Evolutionary conservation across 2,888 invertebrate species (phyloP), one percentile per base, ranked within the genome.

Genomic region (Penaeus monodon): DNA sequence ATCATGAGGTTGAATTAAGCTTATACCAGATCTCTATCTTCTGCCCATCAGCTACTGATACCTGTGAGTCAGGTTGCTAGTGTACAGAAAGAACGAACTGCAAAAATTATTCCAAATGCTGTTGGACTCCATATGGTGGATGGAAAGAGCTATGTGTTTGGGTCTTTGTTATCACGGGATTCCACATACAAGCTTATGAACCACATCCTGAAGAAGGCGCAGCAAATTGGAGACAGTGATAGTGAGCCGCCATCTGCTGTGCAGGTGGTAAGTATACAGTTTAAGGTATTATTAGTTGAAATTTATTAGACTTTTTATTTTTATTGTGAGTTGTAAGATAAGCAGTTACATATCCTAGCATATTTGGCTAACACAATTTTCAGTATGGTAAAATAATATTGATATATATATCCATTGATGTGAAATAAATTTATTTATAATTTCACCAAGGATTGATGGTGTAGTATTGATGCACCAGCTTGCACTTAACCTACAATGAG

Each of bases 51-150:
- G 96, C 94, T 98, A 91, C 94, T 98, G 91, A 97, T 98, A 92
- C 97, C 98, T 77, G 96, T 97, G 91, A 94, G 94, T 86, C 95
- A 96, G 88, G 97, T 98, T 86, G 94, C 96, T 84, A 95, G 96
- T 92, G 96, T 98, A 91, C 97, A 96, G 73, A 97, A 98, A 92
- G 98, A 98, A 93, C 97, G 97, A 93, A 98, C 97, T 88, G 98
- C 97, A 1, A 95, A 96, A 91, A 97, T 98, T 91, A 97, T 98
- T 91, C 98, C 98, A 80, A 98, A 98, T 93, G 98, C 98, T 24
- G 96, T 98, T 87, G 95, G 97, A 80, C 94, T 94, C 89, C 96
- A 97, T 92, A 84, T 85, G 68, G 22, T 85, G 74, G 90, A 90
- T 81, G 90, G 90, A 24, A 86, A 88, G 57, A 88, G 82, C 44